Conservation (phyloP, 64 coral and sea anemone species). For the Stylophora pistillata region DNA sequence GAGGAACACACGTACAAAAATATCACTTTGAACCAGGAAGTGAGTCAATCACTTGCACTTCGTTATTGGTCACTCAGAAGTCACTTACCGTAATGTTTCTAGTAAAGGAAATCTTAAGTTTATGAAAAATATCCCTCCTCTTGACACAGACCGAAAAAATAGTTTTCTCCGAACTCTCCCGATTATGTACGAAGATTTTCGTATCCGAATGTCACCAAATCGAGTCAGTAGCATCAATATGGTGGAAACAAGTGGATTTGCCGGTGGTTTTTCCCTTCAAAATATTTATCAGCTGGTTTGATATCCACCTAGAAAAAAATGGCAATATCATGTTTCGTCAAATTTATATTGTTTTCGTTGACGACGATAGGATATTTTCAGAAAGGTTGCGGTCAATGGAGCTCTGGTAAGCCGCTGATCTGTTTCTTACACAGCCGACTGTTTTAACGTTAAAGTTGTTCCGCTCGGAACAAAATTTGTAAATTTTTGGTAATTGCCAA, state of each 20-base stretch:
- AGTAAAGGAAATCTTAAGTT: background rate
- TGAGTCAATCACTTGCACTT: background rate
- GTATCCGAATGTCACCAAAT: conserved; percentile 26
- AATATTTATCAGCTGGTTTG: background rate
- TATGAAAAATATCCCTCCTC: background rate
- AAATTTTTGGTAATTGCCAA: too few species aligned
- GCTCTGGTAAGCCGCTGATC: conserved; percentile 27
- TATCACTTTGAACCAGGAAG: background rate
- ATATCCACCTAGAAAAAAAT: background rate
- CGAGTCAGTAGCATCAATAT: background rate
- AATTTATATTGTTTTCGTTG: background rate
- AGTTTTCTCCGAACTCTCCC: conserved; percentile 15
- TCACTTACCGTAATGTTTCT: background rate
- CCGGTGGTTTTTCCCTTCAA: background rate
- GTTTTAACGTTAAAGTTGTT: background rate
- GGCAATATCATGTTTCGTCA: background rate
- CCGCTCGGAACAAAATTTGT: too few species aligned
- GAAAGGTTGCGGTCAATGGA: conserved; percentile 9
- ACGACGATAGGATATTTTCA: background rate
- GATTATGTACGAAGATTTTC: conserved; percentile 3
- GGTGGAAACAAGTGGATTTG: background rate
- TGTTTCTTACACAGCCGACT: background rate
- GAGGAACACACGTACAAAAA: background rate
- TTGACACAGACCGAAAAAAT: too few species aligned
- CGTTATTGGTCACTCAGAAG: background rate